phyloP scores from a whole-genome alignment of 2,888 invertebrate genomes.

The Serrognathus titanus region DNA sequence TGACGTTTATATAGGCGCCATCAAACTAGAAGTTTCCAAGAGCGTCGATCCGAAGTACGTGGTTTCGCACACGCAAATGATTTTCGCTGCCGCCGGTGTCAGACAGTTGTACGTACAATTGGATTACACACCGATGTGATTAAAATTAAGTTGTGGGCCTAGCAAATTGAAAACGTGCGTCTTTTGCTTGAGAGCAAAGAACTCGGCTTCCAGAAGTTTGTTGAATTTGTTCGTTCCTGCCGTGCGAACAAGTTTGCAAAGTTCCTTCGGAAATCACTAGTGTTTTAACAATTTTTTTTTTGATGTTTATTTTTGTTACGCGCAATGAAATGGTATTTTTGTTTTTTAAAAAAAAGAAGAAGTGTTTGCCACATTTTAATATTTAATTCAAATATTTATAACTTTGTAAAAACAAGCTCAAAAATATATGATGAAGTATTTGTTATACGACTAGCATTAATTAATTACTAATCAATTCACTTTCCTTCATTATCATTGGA shows the following conservation, averaged over 20 bases:
- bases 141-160: conserved; percentile 39
- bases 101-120: conserved; percentile 90
- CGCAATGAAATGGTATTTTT: background rate
- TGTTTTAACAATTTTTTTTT: too few species aligned
- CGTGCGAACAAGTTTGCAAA: too few species aligned
- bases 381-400: too few species aligned
- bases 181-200: conserved; percentile 26
- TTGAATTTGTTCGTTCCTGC: conserved; percentile 19
- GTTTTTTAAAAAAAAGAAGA: background rate
- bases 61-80: conserved; percentile 87
- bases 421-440: too few species aligned
- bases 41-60: conserved; percentile 92
- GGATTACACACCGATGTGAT: conserved; percentile 81
- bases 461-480: too few species aligned
- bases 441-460: too few species aligned
- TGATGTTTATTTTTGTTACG: too few species aligned
- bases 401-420: too few species aligned
- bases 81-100: conserved; percentile 90
- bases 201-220: conserved; percentile 26
- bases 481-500: too few species aligned
- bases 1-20: conserved; percentile 86
- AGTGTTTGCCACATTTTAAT: background rate
- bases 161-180: conserved; percentile 23
- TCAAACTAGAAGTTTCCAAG: conserved; percentile 93
- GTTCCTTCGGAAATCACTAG: background rate